Base-by-base conservation (phyloP, 1,140 invertebrate species). In the Leguminivora glycinivorella region DNA sequence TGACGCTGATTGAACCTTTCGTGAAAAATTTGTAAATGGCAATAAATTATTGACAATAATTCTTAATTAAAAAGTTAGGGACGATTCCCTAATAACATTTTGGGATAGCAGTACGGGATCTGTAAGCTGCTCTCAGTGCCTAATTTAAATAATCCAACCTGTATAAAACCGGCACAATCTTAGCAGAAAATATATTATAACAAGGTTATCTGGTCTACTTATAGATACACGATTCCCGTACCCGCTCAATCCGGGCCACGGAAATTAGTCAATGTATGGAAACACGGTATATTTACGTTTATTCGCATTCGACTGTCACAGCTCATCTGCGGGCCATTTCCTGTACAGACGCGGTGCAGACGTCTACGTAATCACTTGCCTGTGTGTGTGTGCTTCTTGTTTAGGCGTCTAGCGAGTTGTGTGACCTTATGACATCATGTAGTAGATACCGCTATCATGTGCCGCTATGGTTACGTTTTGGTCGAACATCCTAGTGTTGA, bases 281-380 rank as follows among this genome's bases (percentile, higher is more conserved):
- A 63, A 63, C 58, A 63, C 25, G 25, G 58, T 63, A 63, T 63
- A 63, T 63, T 63, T 63, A 63, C 58, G 58, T 63, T 63, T 63
- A 63, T 63, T 63, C n/a, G 26, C 58, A 31, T 63, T 47, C 43
- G 67, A 68, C 67, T 74, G 73, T 72, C 78, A 71, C 72, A 81
- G 71, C 84, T 87, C 87, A 87, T 89, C 85, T 84, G 77, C 75
- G 74, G 79, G 76, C 73, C 83, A 89, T 89, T 89, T 89, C 87
- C 87, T 80, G 85, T 87, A 78, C 85, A 89, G 85, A 89, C 87
- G 73, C 72, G 77, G 74, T 70, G 75, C 78, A 81, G 79, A 81
- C 79, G 75, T 66, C 56, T 29, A 31, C 58, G 58, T 34, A 63
- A 63, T 63, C 26, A 63, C 58, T 26, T 43, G 66, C 66, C 17